Conservation (phyloP, 2,113 vertebrate species). For the Calidris pugnax region DNA sequence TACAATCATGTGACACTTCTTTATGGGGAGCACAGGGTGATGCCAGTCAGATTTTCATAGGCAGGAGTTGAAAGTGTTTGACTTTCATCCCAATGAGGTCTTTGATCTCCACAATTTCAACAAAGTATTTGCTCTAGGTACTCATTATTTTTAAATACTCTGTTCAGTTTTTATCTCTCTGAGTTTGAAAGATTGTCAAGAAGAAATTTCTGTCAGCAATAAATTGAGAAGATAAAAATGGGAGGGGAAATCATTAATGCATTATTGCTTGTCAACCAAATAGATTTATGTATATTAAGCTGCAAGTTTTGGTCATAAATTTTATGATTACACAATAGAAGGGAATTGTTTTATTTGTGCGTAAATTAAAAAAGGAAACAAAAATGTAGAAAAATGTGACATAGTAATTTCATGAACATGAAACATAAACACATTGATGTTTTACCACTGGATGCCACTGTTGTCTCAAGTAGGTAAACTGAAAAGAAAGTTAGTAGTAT, state of each 20-base stretch:
- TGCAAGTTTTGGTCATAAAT: neutral
- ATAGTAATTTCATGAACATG: neutral
- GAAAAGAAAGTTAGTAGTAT: neutral
- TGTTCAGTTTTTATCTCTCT: neutral
- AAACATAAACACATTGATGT: neutral
- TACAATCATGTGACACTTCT: neutral
- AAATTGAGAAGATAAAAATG: neutral
- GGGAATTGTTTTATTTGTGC: neutral
- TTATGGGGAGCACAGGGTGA: neutral
- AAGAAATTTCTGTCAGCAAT: neutral
- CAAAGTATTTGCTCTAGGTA: neutral
- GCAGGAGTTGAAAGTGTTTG: neutral
- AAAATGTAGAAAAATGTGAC: neutral
- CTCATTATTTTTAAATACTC: neutral
- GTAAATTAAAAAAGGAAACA: neutral
- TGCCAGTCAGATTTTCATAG: neutral
- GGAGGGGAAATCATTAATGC: neutral
- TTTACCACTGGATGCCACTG: conserved; percentile 65
- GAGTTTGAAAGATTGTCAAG: neutral
- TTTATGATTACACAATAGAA: neutral
- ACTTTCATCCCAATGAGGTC: neutral
- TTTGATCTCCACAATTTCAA: neutral
- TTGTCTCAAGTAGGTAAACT: conserved; percentile 38
- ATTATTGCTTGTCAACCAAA: neutral
- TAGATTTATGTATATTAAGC: neutral